Conservation (phyloP, 2,888 invertebrate species). For the Coelopa pilipes region DNA sequence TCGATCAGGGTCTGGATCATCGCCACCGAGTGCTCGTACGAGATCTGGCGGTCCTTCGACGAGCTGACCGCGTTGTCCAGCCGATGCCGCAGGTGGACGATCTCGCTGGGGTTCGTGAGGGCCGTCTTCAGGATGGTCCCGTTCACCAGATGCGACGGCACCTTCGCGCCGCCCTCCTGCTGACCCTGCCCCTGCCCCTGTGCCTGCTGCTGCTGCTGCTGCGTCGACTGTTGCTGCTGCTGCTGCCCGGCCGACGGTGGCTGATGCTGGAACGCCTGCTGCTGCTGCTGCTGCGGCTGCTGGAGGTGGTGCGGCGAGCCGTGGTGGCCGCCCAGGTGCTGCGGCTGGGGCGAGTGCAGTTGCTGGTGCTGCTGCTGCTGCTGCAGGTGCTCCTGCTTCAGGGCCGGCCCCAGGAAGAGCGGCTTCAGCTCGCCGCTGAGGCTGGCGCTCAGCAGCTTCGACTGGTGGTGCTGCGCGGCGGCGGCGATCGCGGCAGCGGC, state of each 20-base stretch:
- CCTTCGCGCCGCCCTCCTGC: constrained; percentile 62
- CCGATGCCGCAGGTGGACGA: constrained; percentile 87
- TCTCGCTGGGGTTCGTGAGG: constrained; percentile 93
- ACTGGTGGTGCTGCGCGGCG: constrained; percentile 61
- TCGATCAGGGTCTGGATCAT: constrained; percentile 94
- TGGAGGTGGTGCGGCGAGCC: constrained; percentile 47
- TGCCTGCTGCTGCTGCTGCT: constrained; percentile 52
- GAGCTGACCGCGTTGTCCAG: constrained; percentile 90
- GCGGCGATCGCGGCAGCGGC: constrained; percentile 59
- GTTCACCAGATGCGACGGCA: constrained; percentile 84
- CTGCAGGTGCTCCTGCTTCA: constrained; percentile 60
- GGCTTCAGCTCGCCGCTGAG: constrained; percentile 54
- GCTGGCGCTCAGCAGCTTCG: constrained; percentile 53
- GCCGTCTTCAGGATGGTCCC: constrained; percentile 95
- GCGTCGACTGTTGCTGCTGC: constrained; percentile 47
- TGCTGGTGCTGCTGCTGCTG: constrained; percentile 54
- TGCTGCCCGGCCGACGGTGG: constrained; percentile 62
- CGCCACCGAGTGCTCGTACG: constrained; percentile 84
- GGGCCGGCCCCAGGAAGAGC: constrained; percentile 59
- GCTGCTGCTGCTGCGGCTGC: constrained; percentile 55
- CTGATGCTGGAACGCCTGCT: constrained; percentile 60
- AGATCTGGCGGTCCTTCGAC: constrained; percentile 83
- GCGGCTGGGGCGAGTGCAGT: constrained; percentile 53
- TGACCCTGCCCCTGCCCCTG: constrained; percentile 49
- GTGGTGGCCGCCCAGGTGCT: constrained; percentile 61